Base-by-base conservation (phyloP, 2,888 invertebrate genomes). In the Agrotis clavis region DNA sequence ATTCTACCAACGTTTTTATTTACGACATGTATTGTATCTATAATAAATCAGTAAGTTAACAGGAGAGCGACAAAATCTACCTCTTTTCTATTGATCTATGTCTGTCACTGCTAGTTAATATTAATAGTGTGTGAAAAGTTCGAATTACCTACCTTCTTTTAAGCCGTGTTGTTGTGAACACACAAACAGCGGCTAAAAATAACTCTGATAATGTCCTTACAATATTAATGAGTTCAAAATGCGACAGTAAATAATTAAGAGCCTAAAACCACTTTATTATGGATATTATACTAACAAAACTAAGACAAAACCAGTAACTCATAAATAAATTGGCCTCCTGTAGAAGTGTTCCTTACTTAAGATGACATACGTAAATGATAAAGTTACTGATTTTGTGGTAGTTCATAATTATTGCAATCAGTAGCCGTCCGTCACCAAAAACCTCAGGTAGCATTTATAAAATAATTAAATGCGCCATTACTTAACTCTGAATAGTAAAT, bases 401-500 rank as follows among this genome's bases (percentile, higher is more conserved):
- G 13, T 5, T 50, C 35, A 21, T 56, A 5, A 35, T 56, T 2
- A 35, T 56, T 2, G 5, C 11, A 4, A 30, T 35, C 56, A 56
- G 30, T 25, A 4, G 11, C 47, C 19, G 19, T 57, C 14, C 19
- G 13, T 61, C 35, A 51, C 16, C 11, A 30, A 53, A 53, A 74
- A 61, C 18, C 19, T 62, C 25, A n/a, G 50, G 9, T 1, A 45
- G 35, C 48, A 65, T 51, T 79, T 54, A 66, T 16, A 54, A 62
- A 75, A 79, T 66, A 66, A 68, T 66, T 67, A 67, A 79, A 65
- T 25, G 65, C 56, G 54, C 54, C 54, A 51, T 74, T 70, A 80
- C 62, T 68, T 74, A 66, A 64, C 48, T 66, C 53, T 54, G 45
- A 69, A 77, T 76, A 80, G 66, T 72, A 71, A 77, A 76, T 74